Conservation (phyloP, 2,113 vertebrate species). For the Sprattus sprattus region DNA sequence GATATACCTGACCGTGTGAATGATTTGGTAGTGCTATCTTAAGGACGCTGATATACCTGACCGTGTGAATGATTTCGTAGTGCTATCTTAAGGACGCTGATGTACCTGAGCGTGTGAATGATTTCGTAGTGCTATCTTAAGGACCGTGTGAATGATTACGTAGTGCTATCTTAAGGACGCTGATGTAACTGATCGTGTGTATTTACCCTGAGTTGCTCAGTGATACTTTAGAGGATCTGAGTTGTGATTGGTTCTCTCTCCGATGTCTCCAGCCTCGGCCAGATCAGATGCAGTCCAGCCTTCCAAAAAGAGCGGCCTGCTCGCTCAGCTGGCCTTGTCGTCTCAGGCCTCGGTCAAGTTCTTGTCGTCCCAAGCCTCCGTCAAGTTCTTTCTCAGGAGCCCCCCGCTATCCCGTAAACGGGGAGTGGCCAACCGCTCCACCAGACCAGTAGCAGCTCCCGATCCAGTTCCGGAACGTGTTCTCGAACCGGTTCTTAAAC, state of each 20-base stretch:
- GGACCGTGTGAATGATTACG: too few species aligned
- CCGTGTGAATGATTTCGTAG: neutral
- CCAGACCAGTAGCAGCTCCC: slow-evolving; percentile 38
- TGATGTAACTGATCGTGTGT: too few species aligned
- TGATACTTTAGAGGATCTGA: neutral
- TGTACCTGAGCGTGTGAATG: too few species aligned
- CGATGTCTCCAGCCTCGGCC: slow-evolving; percentile 71
- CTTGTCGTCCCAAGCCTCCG: slow-evolving; percentile 66
- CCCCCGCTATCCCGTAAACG: slow-evolving; percentile 68
- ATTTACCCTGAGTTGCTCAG: neutral
- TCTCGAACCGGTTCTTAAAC: slow-evolving; percentile 31
- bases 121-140: too few species aligned
- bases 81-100: neutral
- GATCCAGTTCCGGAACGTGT: slow-evolving; percentile 46
- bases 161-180: too few species aligned
- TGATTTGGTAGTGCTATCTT: neutral
- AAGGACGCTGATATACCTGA: too few species aligned
- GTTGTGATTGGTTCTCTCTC: neutral
- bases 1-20: too few species aligned
- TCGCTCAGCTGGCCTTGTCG: slow-evolving; percentile 81
- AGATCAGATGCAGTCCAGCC: slow-evolving; percentile 67
- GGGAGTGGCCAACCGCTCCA: slow-evolving; percentile 41
- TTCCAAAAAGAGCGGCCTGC: slow-evolving; percentile 78
- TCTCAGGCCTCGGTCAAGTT: slow-evolving; percentile 63
- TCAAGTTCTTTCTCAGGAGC: slow-evolving; percentile 71